Conservation (phyloP, 1,140 invertebrate species). For the Rhysida immarginata region DNA sequence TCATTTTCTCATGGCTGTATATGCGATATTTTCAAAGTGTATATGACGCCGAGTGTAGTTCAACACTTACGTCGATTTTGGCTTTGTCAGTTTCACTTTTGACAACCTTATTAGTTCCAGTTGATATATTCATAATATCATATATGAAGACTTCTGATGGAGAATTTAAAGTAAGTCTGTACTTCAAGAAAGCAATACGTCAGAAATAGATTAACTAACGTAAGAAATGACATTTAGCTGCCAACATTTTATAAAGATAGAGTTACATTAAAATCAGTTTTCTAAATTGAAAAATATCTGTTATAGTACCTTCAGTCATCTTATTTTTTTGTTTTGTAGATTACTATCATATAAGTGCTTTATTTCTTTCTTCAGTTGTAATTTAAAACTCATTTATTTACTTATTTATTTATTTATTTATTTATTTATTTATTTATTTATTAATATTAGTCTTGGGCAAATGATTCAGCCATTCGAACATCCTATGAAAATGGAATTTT, state of each 20-base stretch:
- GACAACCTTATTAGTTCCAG: slow-evolving; percentile 30
- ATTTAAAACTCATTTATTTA: slow-evolving; percentile 3
- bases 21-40: slow-evolving; percentile 27
- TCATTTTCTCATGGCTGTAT: slow-evolving; percentile 30
- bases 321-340: no score
- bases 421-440: slow-evolving; percentile 13
- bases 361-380: no score
- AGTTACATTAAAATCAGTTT: no score
- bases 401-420: slow-evolving; percentile 4
- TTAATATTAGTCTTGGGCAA: slow-evolving; percentile 27
- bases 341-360: no score
- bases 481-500: slow-evolving; percentile 26
- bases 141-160: slow-evolving; percentile 34
- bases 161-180: slow-evolving; percentile 27
- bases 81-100: slow-evolving; percentile 29
- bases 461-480: slow-evolving; percentile 18
- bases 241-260: background rate
- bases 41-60: slow-evolving; percentile 26
- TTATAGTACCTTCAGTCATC: no score
- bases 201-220: slow-evolving; percentile 1
- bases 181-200: background rate
- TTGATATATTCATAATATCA: slow-evolving; percentile 35
- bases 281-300: no score
- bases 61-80: slow-evolving; percentile 25
- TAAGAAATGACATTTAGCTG: background rate